Evolutionary conservation across 2,888 invertebrate species (phyloP).

Genomic region (Nysson spinosus): DNA sequence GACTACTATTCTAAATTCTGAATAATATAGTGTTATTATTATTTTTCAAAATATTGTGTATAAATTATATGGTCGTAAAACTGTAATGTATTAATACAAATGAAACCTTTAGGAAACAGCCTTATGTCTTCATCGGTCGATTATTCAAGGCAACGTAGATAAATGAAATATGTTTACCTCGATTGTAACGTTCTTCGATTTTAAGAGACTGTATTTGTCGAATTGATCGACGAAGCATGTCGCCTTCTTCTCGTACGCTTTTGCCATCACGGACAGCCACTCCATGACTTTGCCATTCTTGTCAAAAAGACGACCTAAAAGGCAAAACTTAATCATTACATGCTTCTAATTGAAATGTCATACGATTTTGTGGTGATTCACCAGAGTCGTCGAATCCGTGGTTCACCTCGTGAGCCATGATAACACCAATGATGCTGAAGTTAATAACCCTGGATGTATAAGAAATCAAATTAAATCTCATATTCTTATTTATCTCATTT

Average conservation of each 20-base stretch:
- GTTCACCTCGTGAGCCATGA: constrained; percentile 51
- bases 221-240: constrained; percentile 54
- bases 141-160: background rate
- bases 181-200: constrained; percentile 17
- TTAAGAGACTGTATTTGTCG: constrained; percentile 30
- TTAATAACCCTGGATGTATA: constrained; percentile 38
- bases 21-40: too few species aligned
- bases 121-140: too few species aligned
- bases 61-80: too few species aligned
- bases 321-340: too few species aligned
- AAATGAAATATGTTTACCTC: constrained; percentile 6
- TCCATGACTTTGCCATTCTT: constrained; percentile 31
- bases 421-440: constrained; percentile 42
- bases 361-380: background rate
- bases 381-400: constrained; percentile 50
- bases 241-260: constrained; percentile 36
- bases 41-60: too few species aligned
- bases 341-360: background rate
- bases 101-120: too few species aligned
- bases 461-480: too few species aligned
- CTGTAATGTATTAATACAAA: too few species aligned
- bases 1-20: too few species aligned
- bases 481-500: too few species aligned
- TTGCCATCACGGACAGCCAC: constrained; percentile 43
- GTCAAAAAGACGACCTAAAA: constrained; percentile 36